Percentiles rank a stretch among this genome's conserved stretches.
Evolutionary conservation across 2,797 vertebrate genomes (phyloP).

Genomic region (Podarcis siculus): DNA sequence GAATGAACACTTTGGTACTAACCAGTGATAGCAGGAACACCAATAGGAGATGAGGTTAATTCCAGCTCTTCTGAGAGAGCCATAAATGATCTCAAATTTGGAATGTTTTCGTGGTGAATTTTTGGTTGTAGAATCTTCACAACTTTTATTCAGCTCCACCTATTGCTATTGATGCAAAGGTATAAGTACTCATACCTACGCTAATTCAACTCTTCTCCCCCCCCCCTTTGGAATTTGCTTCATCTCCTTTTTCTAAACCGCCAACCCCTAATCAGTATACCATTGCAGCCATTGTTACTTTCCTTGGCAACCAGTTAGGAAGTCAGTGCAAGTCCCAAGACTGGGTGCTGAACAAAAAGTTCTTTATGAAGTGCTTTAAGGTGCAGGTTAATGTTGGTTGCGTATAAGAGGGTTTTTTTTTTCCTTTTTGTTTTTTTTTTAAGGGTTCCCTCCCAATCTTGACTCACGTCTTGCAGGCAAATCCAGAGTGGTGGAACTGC

Average conservation of each 20-base stretch:
- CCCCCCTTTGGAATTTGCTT: background rate
- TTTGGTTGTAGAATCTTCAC: background rate
- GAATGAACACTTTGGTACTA: background rate
- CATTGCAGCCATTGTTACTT: fast-evolving
- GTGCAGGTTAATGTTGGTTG: background rate
- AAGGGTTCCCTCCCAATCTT: constrained; percentile 6
- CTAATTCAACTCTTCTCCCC: no score
- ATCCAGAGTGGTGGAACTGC: constrained; percentile 24
- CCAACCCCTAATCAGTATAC: background rate
- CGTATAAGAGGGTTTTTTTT: background rate
- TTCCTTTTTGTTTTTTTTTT: no score
- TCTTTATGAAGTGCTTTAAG: background rate
- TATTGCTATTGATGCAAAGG: background rate
- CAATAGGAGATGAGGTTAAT: background rate
- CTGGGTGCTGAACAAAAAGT: background rate
- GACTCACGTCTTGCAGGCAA: constrained; percentile 25
- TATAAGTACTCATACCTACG: background rate
- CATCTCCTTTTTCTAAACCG: fast-evolving
- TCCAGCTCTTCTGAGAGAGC: background rate
- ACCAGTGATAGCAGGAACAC: constrained; percentile 35
- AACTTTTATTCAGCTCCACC: background rate
- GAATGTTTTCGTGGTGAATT: fast-evolving
- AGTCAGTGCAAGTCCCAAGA: fast-evolving
- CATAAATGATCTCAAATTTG: background rate
- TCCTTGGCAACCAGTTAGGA: background rate